These are phyloP conservation scores for Cerceris rybyensis DNA, from an alignment of 2,888 invertebrate genomes.

Conservation along the genomic window DNA sequence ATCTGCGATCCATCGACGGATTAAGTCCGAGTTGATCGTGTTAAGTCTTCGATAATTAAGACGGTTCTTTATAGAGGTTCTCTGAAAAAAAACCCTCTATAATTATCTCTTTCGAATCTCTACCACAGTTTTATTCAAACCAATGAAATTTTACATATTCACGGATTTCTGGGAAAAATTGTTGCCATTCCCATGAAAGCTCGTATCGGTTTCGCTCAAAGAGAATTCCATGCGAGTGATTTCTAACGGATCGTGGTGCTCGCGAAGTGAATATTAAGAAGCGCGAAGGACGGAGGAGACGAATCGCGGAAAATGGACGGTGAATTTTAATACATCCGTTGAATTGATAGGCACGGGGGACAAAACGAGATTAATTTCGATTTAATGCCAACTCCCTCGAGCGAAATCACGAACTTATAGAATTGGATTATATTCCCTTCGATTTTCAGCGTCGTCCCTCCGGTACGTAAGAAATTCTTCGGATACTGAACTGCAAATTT, in stretches of 20 bases:
- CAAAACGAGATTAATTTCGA: constrained; percentile 21
- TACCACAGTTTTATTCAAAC: too few species aligned
- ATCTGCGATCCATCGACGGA: too few species aligned
- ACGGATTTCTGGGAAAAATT: too few species aligned
- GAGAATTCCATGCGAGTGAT: neutral
- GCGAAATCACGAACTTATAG: constrained; percentile 15
- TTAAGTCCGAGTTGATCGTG: too few species aligned
- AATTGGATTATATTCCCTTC: constrained; percentile 29
- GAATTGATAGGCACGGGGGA: neutral
- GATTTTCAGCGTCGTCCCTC: neutral
- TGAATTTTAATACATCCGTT: constrained; percentile 14
- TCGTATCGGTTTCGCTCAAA: too few species aligned
- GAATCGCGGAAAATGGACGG: constrained; percentile 2
- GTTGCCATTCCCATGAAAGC: too few species aligned
- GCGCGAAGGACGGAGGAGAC: neutral
- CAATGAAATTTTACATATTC: too few species aligned
- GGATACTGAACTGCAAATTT: constrained; percentile 12
- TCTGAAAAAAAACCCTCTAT: too few species aligned
- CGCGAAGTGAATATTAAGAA: neutral
- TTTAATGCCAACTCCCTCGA: constrained; percentile 10
- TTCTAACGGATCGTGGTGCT: too few species aligned
- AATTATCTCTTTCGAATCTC: too few species aligned
- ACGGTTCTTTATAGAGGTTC: too few species aligned
- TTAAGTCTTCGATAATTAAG: too few species aligned
- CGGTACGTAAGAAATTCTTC: constrained; percentile 26